phyloP scores from a whole-genome alignment of 2,113 vertebrate species.

The Coregonus clupeaformis region DNA sequence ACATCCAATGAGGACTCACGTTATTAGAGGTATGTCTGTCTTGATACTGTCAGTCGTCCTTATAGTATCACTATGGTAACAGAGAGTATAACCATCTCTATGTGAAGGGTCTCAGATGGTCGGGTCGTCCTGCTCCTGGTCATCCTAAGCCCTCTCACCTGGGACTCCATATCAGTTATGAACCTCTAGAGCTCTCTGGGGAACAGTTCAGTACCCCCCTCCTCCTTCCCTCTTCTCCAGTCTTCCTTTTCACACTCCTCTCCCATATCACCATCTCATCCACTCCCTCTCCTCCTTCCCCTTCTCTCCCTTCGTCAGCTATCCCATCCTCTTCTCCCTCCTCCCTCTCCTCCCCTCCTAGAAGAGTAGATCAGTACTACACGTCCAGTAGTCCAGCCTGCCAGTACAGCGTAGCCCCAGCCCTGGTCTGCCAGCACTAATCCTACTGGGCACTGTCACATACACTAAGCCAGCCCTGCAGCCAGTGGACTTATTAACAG shows the following conservation, averaged over 20 bases:
- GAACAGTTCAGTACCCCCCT: not conserved
- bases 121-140: too few species aligned
- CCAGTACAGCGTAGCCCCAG: slow-evolving; percentile 10
- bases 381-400: slow-evolving; percentile 5
- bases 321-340: not conserved
- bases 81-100: too few species aligned
- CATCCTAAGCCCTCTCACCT: too few species aligned
- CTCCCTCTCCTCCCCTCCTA: not conserved
- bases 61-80: too few species aligned
- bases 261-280: not conserved
- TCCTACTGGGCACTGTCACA: slow-evolving; percentile 49
- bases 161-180: too few species aligned
- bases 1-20: too few species aligned
- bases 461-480: slow-evolving; percentile 35
- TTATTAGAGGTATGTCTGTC: too few species aligned
- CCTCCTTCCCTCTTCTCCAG: not conserved
- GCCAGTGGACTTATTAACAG: slow-evolving; percentile 35
- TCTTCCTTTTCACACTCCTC: too few species aligned
- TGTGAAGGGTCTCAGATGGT: too few species aligned
- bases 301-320: not conserved
- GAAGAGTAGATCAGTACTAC: not conserved
- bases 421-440: slow-evolving; percentile 27
- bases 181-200: too few species aligned
- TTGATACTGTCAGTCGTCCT: too few species aligned
- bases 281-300: not conserved